phyloP scores from a whole-genome alignment of 2,113 vertebrate species.

The Silurus asotus region DNA sequence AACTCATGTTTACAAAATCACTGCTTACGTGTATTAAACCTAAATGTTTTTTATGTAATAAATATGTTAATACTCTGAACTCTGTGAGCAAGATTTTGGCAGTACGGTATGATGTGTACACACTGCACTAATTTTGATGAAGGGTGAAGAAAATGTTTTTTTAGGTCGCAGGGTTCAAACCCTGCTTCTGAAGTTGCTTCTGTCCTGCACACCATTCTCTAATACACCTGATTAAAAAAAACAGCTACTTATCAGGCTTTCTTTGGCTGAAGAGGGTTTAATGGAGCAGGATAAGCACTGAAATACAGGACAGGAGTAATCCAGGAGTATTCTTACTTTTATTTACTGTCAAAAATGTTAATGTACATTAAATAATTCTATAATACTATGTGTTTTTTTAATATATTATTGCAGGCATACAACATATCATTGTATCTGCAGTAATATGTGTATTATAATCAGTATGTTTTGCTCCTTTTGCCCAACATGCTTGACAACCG shows the following conservation, averaged over 20 bases:
- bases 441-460: background rate
- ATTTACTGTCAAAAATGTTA: background rate
- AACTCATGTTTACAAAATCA: constrained; percentile 25
- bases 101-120: background rate
- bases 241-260: background rate
- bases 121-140: background rate
- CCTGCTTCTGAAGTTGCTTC: background rate
- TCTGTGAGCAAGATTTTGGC: background rate
- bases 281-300: background rate
- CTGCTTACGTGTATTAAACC: background rate
- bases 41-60: too few relatives aligned
- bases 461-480: background rate
- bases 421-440: background rate
- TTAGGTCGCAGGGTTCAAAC: background rate
- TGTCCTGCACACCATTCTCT: background rate
- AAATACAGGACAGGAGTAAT: background rate
- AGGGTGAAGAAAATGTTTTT: background rate
- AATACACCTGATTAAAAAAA: background rate
- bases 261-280: background rate
- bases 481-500: background rate
- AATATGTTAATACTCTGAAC: background rate
- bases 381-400: background rate
- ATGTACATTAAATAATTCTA: background rate
- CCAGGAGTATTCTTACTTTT: background rate
- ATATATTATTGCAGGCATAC: background rate